phyloP scores from a whole-genome alignment of 2,888 invertebrate species.

The Corythucha ciliata region DNA sequence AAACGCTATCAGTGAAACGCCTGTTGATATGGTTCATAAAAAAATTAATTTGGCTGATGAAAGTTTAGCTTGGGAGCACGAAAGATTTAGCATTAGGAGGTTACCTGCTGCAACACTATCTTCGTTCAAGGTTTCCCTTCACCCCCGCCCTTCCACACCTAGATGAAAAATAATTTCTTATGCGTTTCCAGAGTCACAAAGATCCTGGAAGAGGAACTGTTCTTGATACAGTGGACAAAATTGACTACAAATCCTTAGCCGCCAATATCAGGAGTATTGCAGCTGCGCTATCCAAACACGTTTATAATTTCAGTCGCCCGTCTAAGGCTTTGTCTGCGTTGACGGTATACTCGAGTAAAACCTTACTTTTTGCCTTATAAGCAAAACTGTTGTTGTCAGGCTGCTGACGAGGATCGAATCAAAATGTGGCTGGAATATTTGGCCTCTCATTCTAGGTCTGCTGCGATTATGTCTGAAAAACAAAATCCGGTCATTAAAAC shows the following conservation, averaged over 20 bases:
- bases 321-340: conserved; percentile 29
- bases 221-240: conserved; percentile 51
- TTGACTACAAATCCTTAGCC: conserved; percentile 50
- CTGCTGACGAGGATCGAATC: conserved; percentile 62
- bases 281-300: conserved; percentile 71
- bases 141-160: neutral
- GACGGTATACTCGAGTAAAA: conserved; percentile 24
- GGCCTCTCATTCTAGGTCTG: conserved; percentile 61
- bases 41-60: conserved; percentile 95
- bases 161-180: conserved; percentile 6
- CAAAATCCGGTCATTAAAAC: conserved; percentile 58
- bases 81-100: conserved; percentile 84
- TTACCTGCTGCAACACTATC: conserved; percentile 89
- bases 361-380: conserved; percentile 39
- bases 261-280: conserved; percentile 66
- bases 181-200: conserved; percentile 50
- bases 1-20: conserved; percentile 39
- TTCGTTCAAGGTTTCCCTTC: conserved; percentile 48
- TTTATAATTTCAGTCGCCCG: conserved; percentile 58
- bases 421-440: conserved; percentile 67
- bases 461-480: conserved; percentile 58
- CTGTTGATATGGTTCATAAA: conserved; percentile 70
- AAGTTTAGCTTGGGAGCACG: conserved; percentile 92
- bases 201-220: conserved; percentile 53
- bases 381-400: conserved; percentile 45